Conservation (phyloP, 2,797 vertebrate species). For the Poecile montanus region DNA sequence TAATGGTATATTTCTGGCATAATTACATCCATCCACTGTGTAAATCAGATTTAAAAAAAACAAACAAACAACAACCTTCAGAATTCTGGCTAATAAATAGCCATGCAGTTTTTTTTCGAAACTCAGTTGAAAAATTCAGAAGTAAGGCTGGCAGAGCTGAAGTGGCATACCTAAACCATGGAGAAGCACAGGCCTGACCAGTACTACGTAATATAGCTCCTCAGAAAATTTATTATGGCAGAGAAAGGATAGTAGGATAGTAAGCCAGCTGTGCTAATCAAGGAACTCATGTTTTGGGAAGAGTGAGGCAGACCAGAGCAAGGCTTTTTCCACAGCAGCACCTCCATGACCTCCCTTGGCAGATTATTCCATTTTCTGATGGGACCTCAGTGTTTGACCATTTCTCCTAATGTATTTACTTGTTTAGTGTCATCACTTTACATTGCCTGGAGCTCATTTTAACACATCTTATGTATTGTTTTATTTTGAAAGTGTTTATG, state of each 20-base stretch:
- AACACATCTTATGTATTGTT: not conserved
- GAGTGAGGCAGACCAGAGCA: not conserved
- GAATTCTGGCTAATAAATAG: not conserved
- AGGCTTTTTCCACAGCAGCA: not conserved
- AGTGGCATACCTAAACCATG: not conserved
- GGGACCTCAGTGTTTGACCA: slow-evolving; percentile 56
- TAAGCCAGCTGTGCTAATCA: not conserved
- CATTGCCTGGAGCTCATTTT: not conserved
- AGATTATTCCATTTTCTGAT: slow-evolving; percentile 51
- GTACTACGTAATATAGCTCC: not conserved
- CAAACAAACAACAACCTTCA: accelerated
- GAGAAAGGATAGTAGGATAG: not conserved
- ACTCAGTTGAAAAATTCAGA: not conserved
- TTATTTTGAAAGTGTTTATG: not conserved
- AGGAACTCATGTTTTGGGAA: not conserved
- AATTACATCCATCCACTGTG: not conserved
- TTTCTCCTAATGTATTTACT: not conserved
- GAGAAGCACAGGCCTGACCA: not conserved
- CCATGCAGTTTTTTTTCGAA: not conserved
- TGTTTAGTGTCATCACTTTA: not conserved
- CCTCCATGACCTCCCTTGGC: slow-evolving; percentile 37
- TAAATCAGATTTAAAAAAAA: not conserved
- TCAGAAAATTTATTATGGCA: not conserved
- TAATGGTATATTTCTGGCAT: not conserved
- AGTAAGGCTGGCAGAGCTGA: not conserved